Evolutionary conservation across 2,797 vertebrate species (phyloP).

Genomic region (Tokudaia tokunoshimensis): DNA sequence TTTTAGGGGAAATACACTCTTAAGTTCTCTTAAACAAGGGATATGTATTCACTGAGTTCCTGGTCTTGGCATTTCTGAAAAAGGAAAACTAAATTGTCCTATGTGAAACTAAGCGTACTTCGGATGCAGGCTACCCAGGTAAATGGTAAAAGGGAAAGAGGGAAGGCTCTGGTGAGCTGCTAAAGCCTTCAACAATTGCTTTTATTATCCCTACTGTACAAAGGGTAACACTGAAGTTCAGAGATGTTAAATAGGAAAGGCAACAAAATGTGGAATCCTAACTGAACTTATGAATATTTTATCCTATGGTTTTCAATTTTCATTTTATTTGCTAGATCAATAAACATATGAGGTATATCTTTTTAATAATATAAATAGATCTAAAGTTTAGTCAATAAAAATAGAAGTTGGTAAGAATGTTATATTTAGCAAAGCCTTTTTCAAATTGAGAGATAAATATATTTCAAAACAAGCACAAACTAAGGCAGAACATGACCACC

Average conservation of each 20-base stretch:
- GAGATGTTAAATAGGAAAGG: neutral
- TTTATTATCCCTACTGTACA: neutral
- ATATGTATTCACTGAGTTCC: neutral
- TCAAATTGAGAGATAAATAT: neutral
- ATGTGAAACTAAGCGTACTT: conserved; percentile 11
- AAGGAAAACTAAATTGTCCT: conserved; percentile 24
- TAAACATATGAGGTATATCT: neutral
- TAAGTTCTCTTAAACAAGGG: neutral
- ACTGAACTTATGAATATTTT: neutral
- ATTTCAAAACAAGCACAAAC: neutral
- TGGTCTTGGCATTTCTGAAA: conserved; percentile 43
- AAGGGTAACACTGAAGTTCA: neutral
- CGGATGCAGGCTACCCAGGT: neutral
- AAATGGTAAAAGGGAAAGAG: neutral
- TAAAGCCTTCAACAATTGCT: neutral
- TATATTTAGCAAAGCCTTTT: neutral
- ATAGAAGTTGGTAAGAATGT: neutral
- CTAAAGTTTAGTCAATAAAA: neutral
- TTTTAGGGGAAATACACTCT: conserved; percentile 2
- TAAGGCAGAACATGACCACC: neutral
- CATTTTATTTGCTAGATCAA: neutral
- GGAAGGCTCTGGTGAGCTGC: neutral
- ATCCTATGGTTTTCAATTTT: neutral
- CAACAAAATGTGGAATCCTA: neutral
- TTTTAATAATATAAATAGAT: neutral